A percentile compares a stretch with the other conserved stretches of the same genome.
Conservation (phyloP, 2,797 vertebrate species). For the Chromis chromis region DNA sequence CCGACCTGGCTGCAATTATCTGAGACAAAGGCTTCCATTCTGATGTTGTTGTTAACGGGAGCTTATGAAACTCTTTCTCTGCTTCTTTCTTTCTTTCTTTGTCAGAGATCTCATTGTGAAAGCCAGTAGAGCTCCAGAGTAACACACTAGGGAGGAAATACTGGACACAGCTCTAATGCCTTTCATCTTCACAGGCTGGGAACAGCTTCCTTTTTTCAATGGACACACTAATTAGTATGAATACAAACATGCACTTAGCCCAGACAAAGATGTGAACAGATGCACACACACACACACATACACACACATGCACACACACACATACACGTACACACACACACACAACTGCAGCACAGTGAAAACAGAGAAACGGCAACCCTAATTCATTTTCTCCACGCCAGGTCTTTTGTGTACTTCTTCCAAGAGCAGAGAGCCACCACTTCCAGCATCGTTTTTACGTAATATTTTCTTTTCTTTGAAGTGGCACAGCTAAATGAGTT, state of each 20-base stretch:
- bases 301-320: neutral
- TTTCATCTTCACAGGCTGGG: slow-evolving; percentile 74
- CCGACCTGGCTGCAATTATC: slow-evolving; percentile 38
- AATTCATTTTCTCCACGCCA: slow-evolving; percentile 60
- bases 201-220: slow-evolving; percentile 67
- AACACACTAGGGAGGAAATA: slow-evolving; percentile 73
- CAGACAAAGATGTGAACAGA: slow-evolving; percentile 53
- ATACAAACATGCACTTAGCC: slow-evolving; percentile 57
- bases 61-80: slow-evolving; percentile 46
- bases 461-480: slow-evolving; percentile 75
- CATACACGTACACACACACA: neutral
- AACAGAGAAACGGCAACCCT: slow-evolving; percentile 30
- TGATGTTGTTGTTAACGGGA: slow-evolving; percentile 43
- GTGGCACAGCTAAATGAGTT: slow-evolving; percentile 70
- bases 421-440: slow-evolving; percentile 19
- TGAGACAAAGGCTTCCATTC: slow-evolving; percentile 22
- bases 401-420: slow-evolving; percentile 47
- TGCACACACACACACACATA: neutral
- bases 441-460: slow-evolving; percentile 50
- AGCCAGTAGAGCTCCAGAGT: slow-evolving; percentile 52
- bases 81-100: slow-evolving; percentile 33
- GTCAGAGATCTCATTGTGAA: slow-evolving; percentile 47
- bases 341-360: slow-evolving; percentile 32
- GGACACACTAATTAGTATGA: slow-evolving; percentile 64
- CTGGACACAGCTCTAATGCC: slow-evolving; percentile 64